These are phyloP conservation scores for Pionites leucogaster DNA, from an alignment of 2,113 vertebrate species.

Conservation along the genomic window DNA sequence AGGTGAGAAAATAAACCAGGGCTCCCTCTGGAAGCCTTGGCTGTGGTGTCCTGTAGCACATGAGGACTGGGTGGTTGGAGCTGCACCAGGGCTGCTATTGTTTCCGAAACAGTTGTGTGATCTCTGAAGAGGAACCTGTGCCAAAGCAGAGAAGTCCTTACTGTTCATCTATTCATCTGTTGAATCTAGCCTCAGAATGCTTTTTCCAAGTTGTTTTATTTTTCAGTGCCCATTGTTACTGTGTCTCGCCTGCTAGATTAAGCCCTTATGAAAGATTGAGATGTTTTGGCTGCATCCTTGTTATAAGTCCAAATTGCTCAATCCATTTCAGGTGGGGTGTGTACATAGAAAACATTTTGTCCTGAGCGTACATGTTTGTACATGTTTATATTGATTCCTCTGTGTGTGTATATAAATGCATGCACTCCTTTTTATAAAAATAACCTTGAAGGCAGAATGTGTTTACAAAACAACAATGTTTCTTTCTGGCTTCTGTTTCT, in stretches of 20 bases:
- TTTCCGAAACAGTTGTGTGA: neutral
- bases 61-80: neutral
- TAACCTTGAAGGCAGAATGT: conserved; percentile 3
- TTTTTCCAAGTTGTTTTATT: neutral
- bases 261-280: neutral
- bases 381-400: neutral
- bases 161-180: neutral
- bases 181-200: neutral
- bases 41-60: neutral
- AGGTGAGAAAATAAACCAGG: neutral
- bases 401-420: neutral
- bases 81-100: neutral
- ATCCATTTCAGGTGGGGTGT: neutral
- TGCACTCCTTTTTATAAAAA: conserved; percentile 6
- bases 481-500: conserved; percentile 40
- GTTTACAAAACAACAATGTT: neutral
- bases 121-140: neutral
- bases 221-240: neutral
- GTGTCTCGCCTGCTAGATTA: neutral
- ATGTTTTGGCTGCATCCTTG: neutral
- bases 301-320: neutral
- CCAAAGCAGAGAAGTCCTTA: neutral
- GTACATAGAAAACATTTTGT: neutral
- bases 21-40: neutral
- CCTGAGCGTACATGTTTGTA: neutral